Conservation (phyloP, 2,797 vertebrate species). For the Platyrinchus mystaceus region DNA sequence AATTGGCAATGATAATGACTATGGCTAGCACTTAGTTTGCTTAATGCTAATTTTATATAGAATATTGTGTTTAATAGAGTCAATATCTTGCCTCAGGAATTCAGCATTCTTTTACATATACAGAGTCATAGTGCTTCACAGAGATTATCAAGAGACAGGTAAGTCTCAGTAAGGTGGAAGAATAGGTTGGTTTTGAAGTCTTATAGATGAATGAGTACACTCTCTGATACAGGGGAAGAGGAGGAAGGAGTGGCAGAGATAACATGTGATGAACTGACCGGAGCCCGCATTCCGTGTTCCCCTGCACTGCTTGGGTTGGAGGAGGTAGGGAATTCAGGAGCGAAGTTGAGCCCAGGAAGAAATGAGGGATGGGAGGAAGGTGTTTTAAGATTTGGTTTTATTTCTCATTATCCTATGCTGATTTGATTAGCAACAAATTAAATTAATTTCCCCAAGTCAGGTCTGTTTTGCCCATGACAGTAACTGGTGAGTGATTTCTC, state of each 20-base stretch:
- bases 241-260: not conserved
- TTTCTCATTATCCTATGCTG: not conserved
- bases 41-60: not conserved
- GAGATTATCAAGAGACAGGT: not conserved
- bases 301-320: rapidly evolving
- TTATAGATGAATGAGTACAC: not conserved
- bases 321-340: not conserved
- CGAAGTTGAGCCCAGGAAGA: not conserved
- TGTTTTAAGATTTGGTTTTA: not conserved
- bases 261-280: not conserved
- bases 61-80: not conserved
- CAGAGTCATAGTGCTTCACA: not conserved
- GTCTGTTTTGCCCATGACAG: not conserved
- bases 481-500: not conserved
- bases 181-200: not conserved
- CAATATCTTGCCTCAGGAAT: not conserved
- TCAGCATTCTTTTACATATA: not conserved
- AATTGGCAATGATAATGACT: not conserved
- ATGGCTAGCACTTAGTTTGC: not conserved
- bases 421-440: not conserved
- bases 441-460: not conserved
- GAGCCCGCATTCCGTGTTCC: not conserved
- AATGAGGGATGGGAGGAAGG: not conserved
- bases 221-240: not conserved
- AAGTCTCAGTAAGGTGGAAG: not conserved